Conservation (phyloP, 2,113 vertebrate species). For the Pardalotus punctatus region DNA sequence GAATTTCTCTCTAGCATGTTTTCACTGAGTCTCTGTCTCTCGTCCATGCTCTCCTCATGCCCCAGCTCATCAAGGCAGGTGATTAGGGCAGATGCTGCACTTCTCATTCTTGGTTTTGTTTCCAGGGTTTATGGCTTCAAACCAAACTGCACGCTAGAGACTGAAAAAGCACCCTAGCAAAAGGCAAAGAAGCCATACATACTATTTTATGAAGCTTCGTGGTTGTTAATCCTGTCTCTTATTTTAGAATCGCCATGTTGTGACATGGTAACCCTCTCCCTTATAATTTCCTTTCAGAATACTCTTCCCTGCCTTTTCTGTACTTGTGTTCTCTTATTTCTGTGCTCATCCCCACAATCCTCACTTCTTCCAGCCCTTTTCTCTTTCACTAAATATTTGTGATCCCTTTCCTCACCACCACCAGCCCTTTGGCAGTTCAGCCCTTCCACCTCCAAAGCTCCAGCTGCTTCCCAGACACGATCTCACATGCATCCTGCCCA, state of each 20-base stretch:
- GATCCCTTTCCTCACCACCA: background rate
- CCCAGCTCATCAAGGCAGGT: background rate
- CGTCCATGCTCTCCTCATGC: fast-evolving
- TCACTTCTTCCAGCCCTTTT: background rate
- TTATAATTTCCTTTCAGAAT: background rate
- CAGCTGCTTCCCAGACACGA: constrained; percentile 39
- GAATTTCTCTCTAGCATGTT: background rate
- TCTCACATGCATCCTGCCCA: background rate
- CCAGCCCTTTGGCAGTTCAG: background rate
- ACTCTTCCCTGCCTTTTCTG: background rate
- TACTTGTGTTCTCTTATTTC: background rate
- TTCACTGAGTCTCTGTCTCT: background rate
- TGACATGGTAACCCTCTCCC: background rate
- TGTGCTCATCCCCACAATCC: background rate
- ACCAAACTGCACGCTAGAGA: background rate
- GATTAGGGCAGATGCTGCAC: background rate
- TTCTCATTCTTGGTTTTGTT: background rate
- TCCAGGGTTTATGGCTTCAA: background rate
- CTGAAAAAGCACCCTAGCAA: background rate
- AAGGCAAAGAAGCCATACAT: background rate
- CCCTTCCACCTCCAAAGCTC: background rate
- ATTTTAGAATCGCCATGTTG: background rate
- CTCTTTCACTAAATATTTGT: background rate
- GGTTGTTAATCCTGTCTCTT: background rate
- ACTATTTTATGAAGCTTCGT: background rate